Evolutionary conservation across 2,113 vertebrate species (phyloP).

Genomic region (Centropus unirufus): DNA sequence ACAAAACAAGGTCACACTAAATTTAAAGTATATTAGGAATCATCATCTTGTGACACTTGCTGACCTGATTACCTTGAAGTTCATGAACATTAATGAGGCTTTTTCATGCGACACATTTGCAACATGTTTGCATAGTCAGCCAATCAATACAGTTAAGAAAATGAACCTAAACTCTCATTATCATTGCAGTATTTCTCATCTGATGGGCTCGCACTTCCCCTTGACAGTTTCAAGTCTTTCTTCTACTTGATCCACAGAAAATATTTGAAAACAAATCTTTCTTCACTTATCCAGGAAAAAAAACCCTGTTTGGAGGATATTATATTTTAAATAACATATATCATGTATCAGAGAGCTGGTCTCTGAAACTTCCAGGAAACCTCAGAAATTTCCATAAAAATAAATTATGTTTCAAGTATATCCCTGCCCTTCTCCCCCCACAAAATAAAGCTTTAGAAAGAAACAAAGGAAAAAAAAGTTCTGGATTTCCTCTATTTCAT

Average conservation of each 20-base stretch:
- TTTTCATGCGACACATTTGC: neutral
- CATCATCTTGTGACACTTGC: neutral
- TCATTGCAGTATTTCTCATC: neutral
- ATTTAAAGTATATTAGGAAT: neutral
- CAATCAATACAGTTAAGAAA: neutral
- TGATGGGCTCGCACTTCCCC: neutral
- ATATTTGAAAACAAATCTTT: neutral
- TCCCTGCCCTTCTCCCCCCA: neutral
- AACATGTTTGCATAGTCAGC: neutral
- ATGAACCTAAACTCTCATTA: neutral
- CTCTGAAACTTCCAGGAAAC: neutral
- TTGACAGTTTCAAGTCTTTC: neutral
- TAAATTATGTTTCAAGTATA: neutral
- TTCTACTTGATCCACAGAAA: neutral
- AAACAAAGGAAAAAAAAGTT: neutral
- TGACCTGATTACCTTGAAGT: neutral
- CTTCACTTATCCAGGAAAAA: neutral
- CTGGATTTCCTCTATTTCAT: fast-evolving
- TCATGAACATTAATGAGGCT: neutral
- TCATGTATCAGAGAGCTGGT: neutral
- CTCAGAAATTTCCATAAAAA: neutral
- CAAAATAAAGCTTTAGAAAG: neutral
- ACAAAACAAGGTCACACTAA: slow-evolving; percentile 11
- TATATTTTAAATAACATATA: neutral
- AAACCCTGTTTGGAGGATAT: neutral